Percentiles rank a stretch among this genome's conserved stretches.
Evolutionary conservation across 2,113 vertebrate species (phyloP).

Genomic region (Plotosus lineatus): DNA sequence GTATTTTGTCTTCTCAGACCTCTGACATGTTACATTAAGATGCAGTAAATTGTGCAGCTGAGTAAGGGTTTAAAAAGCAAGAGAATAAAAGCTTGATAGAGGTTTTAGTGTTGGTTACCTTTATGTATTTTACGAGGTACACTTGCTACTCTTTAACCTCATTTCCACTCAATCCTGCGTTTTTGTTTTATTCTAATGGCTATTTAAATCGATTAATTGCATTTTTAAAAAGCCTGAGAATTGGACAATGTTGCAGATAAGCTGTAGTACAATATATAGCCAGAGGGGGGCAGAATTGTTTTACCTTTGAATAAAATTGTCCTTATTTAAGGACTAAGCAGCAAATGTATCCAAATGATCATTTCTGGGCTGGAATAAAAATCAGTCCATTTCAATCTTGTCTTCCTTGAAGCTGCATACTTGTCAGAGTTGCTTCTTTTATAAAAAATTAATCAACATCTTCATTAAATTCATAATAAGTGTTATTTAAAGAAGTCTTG

Average conservation of each 20-base stretch:
- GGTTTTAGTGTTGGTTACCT: not conserved
- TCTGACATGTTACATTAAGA: not conserved
- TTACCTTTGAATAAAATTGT: not conserved
- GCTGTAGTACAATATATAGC: not conserved
- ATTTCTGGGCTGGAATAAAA: too few species aligned
- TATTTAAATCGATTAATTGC: not conserved
- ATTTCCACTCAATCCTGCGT: not conserved
- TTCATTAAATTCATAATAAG: too few species aligned
- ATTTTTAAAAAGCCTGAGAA: not conserved
- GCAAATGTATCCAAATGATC: not conserved
- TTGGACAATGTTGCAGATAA: not conserved
- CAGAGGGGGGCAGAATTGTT: conserved; percentile 61
- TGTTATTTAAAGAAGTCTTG: too few species aligned
- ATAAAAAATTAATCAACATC: too few species aligned
- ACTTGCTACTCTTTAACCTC: not conserved
- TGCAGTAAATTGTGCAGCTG: not conserved
- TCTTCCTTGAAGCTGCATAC: too few species aligned
- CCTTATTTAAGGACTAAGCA: not conserved
- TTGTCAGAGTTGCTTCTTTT: too few species aligned
- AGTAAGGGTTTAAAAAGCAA: not conserved
- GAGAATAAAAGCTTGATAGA: not conserved
- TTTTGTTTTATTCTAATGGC: not conserved
- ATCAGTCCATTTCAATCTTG: too few species aligned
- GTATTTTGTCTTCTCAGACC: not conserved
- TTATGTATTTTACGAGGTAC: not conserved